Conservation (phyloP, 2,888 invertebrate genomes). For the Eilema griseolum region DNA sequence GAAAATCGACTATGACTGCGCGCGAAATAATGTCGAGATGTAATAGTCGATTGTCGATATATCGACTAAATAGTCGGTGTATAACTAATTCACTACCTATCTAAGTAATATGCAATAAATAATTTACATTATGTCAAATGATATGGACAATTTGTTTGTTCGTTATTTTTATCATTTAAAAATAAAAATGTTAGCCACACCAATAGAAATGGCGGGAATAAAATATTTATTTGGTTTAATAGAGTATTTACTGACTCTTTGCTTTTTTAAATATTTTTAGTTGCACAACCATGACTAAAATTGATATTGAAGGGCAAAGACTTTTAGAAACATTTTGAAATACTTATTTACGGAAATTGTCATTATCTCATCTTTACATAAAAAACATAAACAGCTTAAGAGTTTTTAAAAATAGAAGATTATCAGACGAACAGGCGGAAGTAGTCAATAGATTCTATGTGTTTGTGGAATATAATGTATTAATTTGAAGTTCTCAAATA, state of each 20-base stretch:
- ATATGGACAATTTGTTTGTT: slow-evolving; percentile 46
- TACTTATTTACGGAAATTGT: neutral
- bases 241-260: neutral
- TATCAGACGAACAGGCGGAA: slow-evolving; percentile 11
- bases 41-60: slow-evolving; percentile 17
- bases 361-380: neutral
- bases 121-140: slow-evolving; percentile 40
- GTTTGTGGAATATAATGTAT: neutral
- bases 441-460: slow-evolving; percentile 8
- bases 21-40: slow-evolving; percentile 1
- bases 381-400: neutral
- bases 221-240: slow-evolving; percentile 11
- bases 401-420: neutral
- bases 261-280: neutral
- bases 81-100: slow-evolving; percentile 33
- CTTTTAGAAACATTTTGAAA: neutral
- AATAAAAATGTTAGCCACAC: slow-evolving; percentile 16
- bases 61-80: slow-evolving; percentile 30
- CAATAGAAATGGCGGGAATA: slow-evolving; percentile 23
- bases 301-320: neutral
- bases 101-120: slow-evolving; percentile 37
- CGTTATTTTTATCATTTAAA: slow-evolving; percentile 22
- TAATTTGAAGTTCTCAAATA: neutral
- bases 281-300: neutral
- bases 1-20: slow-evolving; percentile 25